These are phyloP conservation scores for Agrenia bidenticulata DNA, from an alignment of 2,888 invertebrate genomes.

Conservation along the genomic window DNA sequence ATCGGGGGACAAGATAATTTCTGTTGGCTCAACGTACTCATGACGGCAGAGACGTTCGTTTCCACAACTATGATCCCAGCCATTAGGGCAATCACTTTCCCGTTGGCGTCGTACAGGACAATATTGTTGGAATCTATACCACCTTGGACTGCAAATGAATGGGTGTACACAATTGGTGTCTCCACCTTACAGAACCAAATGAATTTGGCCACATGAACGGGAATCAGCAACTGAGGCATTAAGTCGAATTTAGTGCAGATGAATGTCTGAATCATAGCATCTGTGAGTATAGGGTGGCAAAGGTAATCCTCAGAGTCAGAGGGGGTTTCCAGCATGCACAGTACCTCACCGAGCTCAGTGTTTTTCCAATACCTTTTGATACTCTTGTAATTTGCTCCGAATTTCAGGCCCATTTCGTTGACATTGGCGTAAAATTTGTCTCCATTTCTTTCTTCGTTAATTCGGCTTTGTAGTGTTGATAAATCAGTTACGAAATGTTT, in stretches of 20 bases:
- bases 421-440: conserved; percentile 18
- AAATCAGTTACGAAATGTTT: not conserved
- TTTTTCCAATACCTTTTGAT: conserved; percentile 17
- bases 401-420: conserved; percentile 14
- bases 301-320: conserved; percentile 15
- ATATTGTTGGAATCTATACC: not conserved
- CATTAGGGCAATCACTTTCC: conserved; percentile 12
- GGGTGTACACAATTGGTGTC: not conserved
- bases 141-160: not conserved
- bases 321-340: conserved; percentile 15
- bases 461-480: not conserved
- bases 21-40: conserved; percentile 17
- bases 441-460: not conserved
- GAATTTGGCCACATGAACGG: conserved; percentile 22
- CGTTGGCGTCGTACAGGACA: conserved; percentile 7
- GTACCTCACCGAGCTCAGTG: not conserved
- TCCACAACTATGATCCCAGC: conserved; percentile 9
- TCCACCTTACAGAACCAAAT: conserved; percentile 8
- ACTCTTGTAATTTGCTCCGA: conserved; percentile 17
- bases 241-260: conserved; percentile 9
- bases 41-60: conserved; percentile 21
- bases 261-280: conserved; percentile 27
- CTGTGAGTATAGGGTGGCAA: conserved; percentile 32
- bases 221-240: conserved; percentile 5
- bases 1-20: not conserved